phyloP scores from a whole-genome alignment of 2,888 invertebrate genomes.

The Patella caerulea region DNA sequence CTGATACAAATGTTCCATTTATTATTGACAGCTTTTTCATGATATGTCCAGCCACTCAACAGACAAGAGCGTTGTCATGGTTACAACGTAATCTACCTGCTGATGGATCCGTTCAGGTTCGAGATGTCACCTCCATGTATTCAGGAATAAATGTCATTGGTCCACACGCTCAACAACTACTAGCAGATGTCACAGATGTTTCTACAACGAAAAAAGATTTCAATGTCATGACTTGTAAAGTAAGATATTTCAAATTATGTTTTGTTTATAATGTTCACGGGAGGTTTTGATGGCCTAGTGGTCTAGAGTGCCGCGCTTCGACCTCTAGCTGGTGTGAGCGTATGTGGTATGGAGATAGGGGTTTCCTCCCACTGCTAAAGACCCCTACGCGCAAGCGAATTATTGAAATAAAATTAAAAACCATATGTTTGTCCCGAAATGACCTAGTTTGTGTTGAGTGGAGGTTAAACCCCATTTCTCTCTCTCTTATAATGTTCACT shows the following conservation, averaged over 20 bases:
- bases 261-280: neutral
- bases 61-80: slow-evolving; percentile 92
- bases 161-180: slow-evolving; percentile 88
- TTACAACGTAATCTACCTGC: slow-evolving; percentile 85
- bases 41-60: slow-evolving; percentile 97
- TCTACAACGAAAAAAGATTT: slow-evolving; percentile 84
- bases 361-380: no score
- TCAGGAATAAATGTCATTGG: slow-evolving; percentile 96
- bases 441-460: no score
- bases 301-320: no score
- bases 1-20: neutral
- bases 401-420: no score
- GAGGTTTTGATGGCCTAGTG: no score
- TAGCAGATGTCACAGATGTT: slow-evolving; percentile 92
- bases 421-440: no score
- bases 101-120: slow-evolving; percentile 83
- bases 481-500: no score
- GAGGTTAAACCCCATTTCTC: no score
- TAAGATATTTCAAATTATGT: slow-evolving; percentile 51
- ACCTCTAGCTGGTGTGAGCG: no score
- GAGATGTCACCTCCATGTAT: slow-evolving; percentile 96
- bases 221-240: slow-evolving; percentile 91
- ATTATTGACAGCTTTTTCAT: slow-evolving; percentile 87
- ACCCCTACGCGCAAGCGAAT: no score
- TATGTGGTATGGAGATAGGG: no score